Base-by-base conservation (phyloP, 2,113 vertebrate species). In the Chrysochloris asiatica region DNA sequence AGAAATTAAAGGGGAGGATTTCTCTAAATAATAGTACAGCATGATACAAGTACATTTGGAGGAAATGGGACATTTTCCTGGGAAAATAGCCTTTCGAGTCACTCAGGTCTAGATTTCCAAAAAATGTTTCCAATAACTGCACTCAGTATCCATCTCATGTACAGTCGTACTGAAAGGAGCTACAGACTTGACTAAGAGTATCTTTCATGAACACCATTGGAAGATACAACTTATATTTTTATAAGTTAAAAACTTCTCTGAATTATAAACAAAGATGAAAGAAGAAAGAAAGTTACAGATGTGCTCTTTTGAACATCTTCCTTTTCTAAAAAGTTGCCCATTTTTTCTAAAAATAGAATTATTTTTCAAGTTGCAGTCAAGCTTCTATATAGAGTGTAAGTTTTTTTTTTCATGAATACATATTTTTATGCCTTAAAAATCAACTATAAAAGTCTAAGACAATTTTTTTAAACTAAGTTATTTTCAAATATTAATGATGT, bases 31-130 rank as follows among this genome's bases (percentile, higher is more conserved):
- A 50, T 76, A 75, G n/a, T 72, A 8, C 28, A 41, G 11, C 26
- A 38, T 63, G 50, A 21, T 54, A 59, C 28, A 94, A 47, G n/a
- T 73, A 73, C 43, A 75, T 89, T 73, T 28, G 9, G 80, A 95
- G 61, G 84, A 52, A 81, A 89, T 78, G n/a, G 94, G 41, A 63
- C 69, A 61, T 91, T 93, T 92, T 90, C 47, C 83, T 96, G 80
- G 95, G 87, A 96, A 86, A 96, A 96, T 93, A 88, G 21, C 7
- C 8, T 36, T 96, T 85, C n/a, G 81, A 94, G 86, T 93, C 87
- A 93, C 65, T 28, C 65, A 93, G 84, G 86, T 22, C 43, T 59
- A 50, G 48, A 16, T 54, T 19, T 19, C 5, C 41, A 77, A 77
- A 48, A 71, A 86, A 45, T 54, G 4, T 36, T 89, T 93, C 65